Evolutionary conservation across 1,140 invertebrate species (phyloP), one percentile per base, ranked within the genome.

Genomic region (Adoxophyes honmai): DNA sequence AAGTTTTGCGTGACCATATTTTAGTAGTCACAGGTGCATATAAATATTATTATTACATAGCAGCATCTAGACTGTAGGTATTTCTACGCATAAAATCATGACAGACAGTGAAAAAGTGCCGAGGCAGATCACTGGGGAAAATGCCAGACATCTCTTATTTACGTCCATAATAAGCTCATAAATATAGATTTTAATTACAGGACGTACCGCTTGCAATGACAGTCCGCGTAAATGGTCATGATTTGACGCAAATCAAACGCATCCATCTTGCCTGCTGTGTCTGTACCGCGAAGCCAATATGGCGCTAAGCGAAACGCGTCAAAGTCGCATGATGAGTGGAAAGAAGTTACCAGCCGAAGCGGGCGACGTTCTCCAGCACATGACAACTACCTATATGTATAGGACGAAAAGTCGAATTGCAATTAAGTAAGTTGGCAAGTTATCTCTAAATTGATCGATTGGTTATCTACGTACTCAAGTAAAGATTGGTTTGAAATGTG

Each of bases 151-250:
- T 42, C 57, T 60, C 34, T 61, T 62, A 64, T 67, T 64, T 59
- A 67, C 54, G 66, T 64, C 59, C 60, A 69, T 73, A 73, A 73
- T 77, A 75, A 75, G 66, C 56, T 70, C 57, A 74, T 79, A 78
- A 81, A 81, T 81, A 79, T 72, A 70, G 64, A 75, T 73, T 73
- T 75, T 81, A 79, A 81, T 81, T 75, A 78, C 62, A 64, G 59
- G 69, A 69, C 66, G 38, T 59, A 44, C 57, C 36, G 42, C 34
- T 54, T 35, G 56, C 61, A 59, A 63, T 70, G 72, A 69, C 68
- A 75, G 71, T 62, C 11, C 38, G 58, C 66, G 64, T 68, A 68
- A 70, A 72, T 66, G 71, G 73, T 39, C 44, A 56, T 51, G 52
- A 61, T 63, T 73, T 78, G 71, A 78, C 73, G 62, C 62, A 55